phyloP scores from a whole-genome alignment of 2,797 vertebrate species.

The Pangasius mekongensis region DNA sequence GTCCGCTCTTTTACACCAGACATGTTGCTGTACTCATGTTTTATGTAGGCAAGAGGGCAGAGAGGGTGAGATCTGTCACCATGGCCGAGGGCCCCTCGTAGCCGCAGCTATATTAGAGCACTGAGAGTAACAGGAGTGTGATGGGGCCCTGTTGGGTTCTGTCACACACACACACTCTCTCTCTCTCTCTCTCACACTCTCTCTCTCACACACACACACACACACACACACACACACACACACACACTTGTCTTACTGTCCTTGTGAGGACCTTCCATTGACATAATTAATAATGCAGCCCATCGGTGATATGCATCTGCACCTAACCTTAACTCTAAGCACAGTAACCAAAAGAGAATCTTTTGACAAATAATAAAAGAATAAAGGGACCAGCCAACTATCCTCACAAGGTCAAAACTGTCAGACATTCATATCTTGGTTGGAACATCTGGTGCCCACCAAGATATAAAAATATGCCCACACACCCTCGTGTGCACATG shows the following conservation, averaged over 20 bases:
- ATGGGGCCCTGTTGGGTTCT: neutral
- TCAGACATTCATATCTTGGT: neutral
- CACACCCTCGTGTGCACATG: neutral
- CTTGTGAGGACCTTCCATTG: neutral
- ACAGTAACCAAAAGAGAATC: too few species aligned
- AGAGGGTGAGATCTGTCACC: conserved; percentile 28
- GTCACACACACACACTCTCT: neutral
- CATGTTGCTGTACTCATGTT: neutral
- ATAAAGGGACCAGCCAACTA: neutral
- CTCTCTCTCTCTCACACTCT: too few species aligned
- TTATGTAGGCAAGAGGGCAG: neutral
- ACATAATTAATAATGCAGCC: neutral
- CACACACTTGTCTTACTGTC: neutral
- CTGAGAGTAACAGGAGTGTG: neutral
- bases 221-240: neutral
- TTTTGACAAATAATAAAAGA: too few species aligned
- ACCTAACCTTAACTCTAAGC: too few species aligned
- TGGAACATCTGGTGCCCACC: neutral
- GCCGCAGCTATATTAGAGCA: conserved; percentile 38
- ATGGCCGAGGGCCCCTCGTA: conserved; percentile 6
- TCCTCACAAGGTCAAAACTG: neutral
- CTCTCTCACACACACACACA: neutral
- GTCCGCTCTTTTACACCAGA: neutral
- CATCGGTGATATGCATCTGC: neutral
- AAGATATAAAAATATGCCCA: neutral